These are phyloP conservation scores for Sminthurides bifidus DNA, from an alignment of 1,140 invertebrate species.

Conservation along the genomic window DNA sequence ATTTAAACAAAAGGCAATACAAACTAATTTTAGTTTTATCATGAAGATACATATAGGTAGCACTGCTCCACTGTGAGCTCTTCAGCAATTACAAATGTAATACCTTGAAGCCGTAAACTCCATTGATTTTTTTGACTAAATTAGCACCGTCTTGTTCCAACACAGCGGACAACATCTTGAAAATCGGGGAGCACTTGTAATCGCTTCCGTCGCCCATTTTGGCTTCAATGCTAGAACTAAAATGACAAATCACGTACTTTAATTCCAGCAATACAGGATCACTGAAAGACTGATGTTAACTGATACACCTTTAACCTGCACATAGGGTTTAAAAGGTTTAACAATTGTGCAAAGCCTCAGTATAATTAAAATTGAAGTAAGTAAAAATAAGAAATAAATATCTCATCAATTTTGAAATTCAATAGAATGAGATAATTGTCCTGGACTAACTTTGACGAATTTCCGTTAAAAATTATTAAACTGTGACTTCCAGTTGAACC, in stretches of 20 bases:
- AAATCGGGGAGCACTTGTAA: conserved; percentile 63
- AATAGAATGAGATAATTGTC: no score
- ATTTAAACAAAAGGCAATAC: not conserved
- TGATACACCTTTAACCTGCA: no score
- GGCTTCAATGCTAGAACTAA: not conserved
- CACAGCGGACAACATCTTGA: conserved; percentile 65
- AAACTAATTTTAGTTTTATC: not conserved
- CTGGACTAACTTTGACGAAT: conserved; percentile 10
- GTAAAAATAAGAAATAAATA: no score
- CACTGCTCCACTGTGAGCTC: not conserved
- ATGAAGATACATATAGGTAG: not conserved
- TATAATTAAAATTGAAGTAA: no score
- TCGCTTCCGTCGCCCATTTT: conserved; percentile 33
- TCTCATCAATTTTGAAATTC: no score
- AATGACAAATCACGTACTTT: no score
- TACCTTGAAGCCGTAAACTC: conserved; percentile 78
- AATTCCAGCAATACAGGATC: no score
- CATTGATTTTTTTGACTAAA: conserved; percentile 71
- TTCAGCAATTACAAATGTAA: not conserved
- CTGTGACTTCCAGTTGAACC: no score
- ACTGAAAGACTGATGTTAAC: no score
- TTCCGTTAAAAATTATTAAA: no score
- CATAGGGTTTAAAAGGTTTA: no score
- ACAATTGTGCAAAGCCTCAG: no score
- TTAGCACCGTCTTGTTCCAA: conserved; percentile 69